Conservation (phyloP, 92 coral and sea anemone genomes). For the Isaurus tuberculatus region DNA sequence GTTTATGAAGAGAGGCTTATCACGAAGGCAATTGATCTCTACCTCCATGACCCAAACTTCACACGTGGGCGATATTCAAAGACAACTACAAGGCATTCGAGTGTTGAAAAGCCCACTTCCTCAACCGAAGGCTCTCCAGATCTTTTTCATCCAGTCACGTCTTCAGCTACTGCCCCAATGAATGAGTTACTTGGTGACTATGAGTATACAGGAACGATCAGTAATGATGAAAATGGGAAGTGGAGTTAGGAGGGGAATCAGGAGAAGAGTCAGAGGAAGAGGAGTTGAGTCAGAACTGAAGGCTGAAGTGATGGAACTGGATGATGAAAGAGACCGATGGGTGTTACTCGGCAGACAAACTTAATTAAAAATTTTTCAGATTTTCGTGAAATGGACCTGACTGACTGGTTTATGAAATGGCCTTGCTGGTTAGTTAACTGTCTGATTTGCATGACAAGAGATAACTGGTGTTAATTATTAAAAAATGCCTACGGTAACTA, state of each 20-base stretch:
- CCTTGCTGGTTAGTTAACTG: too few relatives aligned
- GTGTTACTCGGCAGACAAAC: background rate
- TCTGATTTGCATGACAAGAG: too few relatives aligned
- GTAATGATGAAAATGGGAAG: slow-evolving; percentile 9
- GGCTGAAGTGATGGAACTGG: slow-evolving; percentile 2
- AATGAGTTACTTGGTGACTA: slow-evolving; percentile 36
- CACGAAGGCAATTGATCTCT: slow-evolving; percentile 52
- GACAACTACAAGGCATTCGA: slow-evolving; percentile 43
- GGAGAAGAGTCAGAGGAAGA: slow-evolving; percentile 24
- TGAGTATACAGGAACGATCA: slow-evolving; percentile 9
- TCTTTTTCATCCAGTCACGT: background rate
- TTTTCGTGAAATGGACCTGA: slow-evolving; percentile 10
- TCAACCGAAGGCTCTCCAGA: background rate
- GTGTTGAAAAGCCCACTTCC: background rate
- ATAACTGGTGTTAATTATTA: too few relatives aligned
- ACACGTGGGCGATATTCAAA: slow-evolving; percentile 41
- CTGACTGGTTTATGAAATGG: slow-evolving; percentile 32
- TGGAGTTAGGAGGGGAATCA: background rate
- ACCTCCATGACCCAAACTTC: slow-evolving; percentile 39
- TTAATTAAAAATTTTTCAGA: too few relatives aligned
- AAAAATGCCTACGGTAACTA: too few relatives aligned
- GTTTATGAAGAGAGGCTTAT: slow-evolving; percentile 50
- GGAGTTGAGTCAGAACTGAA: slow-evolving; percentile 2
- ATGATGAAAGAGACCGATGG: slow-evolving; percentile 1
- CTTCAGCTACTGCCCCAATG: background rate